Conservation (phyloP, 2,888 invertebrate genomes). For the Plebejus argus region DNA sequence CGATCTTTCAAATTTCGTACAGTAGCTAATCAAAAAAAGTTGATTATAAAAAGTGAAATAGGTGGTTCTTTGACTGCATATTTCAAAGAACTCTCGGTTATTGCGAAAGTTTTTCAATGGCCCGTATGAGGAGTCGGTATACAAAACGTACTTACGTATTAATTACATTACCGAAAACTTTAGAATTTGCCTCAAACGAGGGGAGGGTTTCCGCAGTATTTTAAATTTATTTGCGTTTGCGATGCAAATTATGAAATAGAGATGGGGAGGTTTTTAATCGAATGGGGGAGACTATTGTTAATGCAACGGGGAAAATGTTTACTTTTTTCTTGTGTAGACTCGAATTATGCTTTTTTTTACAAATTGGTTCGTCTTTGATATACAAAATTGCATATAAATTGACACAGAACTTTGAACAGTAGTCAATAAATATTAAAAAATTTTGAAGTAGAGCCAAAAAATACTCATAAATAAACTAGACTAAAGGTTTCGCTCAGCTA, state of each 20-base stretch:
- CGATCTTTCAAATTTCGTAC: not conserved
- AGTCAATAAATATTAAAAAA: not conserved
- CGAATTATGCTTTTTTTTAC: slow-evolving; percentile 44
- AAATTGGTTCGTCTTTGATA: slow-evolving; percentile 41
- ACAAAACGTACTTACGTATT: slow-evolving; percentile 16
- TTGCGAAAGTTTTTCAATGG: slow-evolving; percentile 8
- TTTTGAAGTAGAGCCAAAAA: no score
- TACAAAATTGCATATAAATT: not conserved
- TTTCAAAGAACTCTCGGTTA: slow-evolving; percentile 3
- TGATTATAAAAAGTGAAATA: not conserved
- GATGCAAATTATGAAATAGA: slow-evolving; percentile 79
- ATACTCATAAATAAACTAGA: no score
- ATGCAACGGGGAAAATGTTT: slow-evolving; percentile 63
- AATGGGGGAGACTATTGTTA: slow-evolving; percentile 70
- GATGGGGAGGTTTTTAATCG: slow-evolving; percentile 70
- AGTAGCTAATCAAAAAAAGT: not conserved
- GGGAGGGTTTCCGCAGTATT: slow-evolving; percentile 73
- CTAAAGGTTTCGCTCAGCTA: no score
- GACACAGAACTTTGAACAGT: not conserved
- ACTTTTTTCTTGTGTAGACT: slow-evolving; percentile 52
- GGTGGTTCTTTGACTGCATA: not conserved
- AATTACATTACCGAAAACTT: slow-evolving; percentile 38
- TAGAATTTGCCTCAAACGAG: slow-evolving; percentile 63
- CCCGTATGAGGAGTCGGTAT: slow-evolving; percentile 3
- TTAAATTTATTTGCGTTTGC: slow-evolving; percentile 78